Conservation (phyloP, 2,888 invertebrate species). For the Trichacis sp. region DNA sequence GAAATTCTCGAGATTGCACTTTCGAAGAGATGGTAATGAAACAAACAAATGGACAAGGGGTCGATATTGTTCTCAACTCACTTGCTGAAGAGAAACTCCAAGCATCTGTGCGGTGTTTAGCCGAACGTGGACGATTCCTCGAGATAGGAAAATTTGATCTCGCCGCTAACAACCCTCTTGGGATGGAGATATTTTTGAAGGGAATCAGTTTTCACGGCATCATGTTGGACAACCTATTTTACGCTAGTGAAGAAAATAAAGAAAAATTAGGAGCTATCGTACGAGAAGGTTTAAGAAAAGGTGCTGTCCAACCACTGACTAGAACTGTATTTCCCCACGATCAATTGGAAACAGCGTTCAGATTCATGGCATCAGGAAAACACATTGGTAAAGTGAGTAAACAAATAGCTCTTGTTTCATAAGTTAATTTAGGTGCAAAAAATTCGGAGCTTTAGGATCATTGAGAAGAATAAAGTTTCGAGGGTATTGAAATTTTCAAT, state of each 20-base stretch:
- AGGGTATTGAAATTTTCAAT: no score
- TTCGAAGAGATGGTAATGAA: constrained; percentile 88
- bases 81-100: constrained; percentile 92
- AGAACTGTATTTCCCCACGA: constrained; percentile 75
- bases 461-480: no score
- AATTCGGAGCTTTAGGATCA: no score
- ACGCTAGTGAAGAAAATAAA: constrained; percentile 70
- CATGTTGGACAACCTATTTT: constrained; percentile 79
- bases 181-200: constrained; percentile 78
- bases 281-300: constrained; percentile 75
- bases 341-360: constrained; percentile 80
- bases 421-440: no score
- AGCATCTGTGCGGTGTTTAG: constrained; percentile 77
- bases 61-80: no score
- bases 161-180: constrained; percentile 75
- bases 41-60: constrained; percentile 85
- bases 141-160: constrained; percentile 91
- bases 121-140: constrained; percentile 77
- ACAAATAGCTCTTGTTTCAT: no score
- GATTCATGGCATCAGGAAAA: constrained; percentile 77
- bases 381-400: constrained; percentile 83
- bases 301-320: constrained; percentile 78
- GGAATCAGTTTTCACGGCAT: constrained; percentile 84
- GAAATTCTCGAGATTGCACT: constrained; percentile 82
- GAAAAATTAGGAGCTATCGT: constrained; percentile 72